Evolutionary conservation across 92 coral and sea anemone genomes (phyloP), one percentile per base, ranked within the genome.

Genomic region (Ricordea florida): DNA sequence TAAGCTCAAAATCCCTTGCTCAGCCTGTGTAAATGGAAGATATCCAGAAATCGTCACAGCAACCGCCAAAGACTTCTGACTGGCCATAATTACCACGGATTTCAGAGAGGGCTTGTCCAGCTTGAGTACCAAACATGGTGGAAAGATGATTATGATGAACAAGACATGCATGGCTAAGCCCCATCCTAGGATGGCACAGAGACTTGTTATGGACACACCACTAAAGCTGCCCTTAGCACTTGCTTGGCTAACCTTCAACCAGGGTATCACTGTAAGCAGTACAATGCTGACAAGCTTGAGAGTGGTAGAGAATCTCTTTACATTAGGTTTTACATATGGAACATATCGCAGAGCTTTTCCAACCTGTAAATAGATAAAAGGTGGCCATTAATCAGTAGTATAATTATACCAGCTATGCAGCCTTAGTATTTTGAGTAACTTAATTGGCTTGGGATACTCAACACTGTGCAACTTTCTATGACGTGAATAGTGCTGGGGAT

Each of bases 241-340:
- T 43, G 99, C 92, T 9, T 89, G 81, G 50, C 99, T 96, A 20
- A 96, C 92, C 59, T 96, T 96, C 85, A 96, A 74, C 99, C 99
- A 96, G 21, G 99, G 99, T 10, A 96, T 91, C 59, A 85, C 60
- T 24, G 90, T 84, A 2, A 96, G 69, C 5, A 96, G 81, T 33
- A 92, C 69, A 7, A 96, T 60, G 41, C 96, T 61, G 0, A 92
- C 45, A 10, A 88, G 43, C 66, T 96, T 96, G 13, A 96, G 85
- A 2, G 93, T 83, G 72, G 82, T 70, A 45, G 70, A 82, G 85
- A 71, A 82, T 31, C 80, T 92, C 42, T 70, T 84, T 49, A 96
- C 89, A 70, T 78, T 92, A 4, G 78, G 88, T 63, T 86, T 96
- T 37, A 92, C 89, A 27, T 22, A 64, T 8, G 88, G 89, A 41